These are phyloP conservation scores for Xiphophorus maculatus DNA, from an alignment of 2,113 vertebrate genomes.

Conservation along the genomic window DNA sequence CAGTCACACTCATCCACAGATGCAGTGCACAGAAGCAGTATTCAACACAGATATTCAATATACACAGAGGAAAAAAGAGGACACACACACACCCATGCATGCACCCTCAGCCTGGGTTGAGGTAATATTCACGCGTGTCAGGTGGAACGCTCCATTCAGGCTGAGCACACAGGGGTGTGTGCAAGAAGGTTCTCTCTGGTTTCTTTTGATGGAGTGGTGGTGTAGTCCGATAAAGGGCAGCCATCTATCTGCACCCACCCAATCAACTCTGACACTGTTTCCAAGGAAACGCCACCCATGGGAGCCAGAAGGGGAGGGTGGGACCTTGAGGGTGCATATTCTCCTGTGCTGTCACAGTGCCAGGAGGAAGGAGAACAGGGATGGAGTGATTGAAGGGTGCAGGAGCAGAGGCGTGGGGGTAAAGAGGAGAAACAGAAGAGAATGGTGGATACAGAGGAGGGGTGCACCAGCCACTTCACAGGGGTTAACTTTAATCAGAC, in stretches of 20 bases:
- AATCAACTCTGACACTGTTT: conserved; percentile 86
- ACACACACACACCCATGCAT: conserved; percentile 11
- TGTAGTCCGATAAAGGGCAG: conserved; percentile 83
- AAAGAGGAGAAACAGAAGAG: conserved; percentile 20
- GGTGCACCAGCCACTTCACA: conserved; percentile 70
- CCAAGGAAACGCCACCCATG: conserved; percentile 82
- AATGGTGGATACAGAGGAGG: conserved; percentile 38
- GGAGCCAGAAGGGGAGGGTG: conserved; percentile 74
- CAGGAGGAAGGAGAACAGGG: conserved; percentile 67
- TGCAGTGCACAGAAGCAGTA: conserved; percentile 20
- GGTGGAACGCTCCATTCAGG: conserved; percentile 67
- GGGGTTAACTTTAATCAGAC: conserved; percentile 81
- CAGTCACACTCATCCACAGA: conserved; percentile 31
- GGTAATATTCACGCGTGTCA: conserved; percentile 66
- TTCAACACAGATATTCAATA: conserved; percentile 48
- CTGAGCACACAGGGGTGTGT: conserved; percentile 64
- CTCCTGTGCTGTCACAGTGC: conserved; percentile 75
- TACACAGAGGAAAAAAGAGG: conserved; percentile 29
- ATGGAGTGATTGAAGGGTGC: conserved; percentile 63
- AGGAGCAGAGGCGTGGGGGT: conserved; percentile 33
- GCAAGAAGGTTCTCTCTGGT: conserved; percentile 55
- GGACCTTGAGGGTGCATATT: conserved; percentile 80
- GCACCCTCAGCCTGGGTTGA: conserved; percentile 52
- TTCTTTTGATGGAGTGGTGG: conserved; percentile 75
- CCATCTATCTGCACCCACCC: conserved; percentile 82